These are phyloP conservation scores for Camponotus floridanus DNA, from an alignment of 1,140 invertebrate genomes.

Conservation along the genomic window DNA sequence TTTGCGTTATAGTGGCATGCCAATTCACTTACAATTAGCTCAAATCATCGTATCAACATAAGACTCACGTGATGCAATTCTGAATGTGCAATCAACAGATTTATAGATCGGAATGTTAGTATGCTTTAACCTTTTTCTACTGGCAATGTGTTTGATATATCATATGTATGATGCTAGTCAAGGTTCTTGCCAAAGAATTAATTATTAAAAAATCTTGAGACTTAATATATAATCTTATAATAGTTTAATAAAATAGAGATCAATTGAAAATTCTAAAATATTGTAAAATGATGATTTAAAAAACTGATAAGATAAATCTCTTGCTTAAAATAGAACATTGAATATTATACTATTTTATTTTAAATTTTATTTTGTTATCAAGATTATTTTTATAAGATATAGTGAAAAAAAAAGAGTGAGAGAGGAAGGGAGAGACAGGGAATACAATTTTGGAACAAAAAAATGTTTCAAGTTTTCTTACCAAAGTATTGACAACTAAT, in stretches of 20 bases:
- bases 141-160: constrained; percentile 15
- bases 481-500: too few species aligned
- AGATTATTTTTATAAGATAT: background rate
- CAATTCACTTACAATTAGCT: background rate
- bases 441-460: too few species aligned
- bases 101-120: constrained; percentile 8
- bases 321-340: background rate
- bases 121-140: constrained; percentile 2
- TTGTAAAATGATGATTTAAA: too few species aligned
- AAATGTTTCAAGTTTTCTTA: too few species aligned
- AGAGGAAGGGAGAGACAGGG: too few species aligned
- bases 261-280: too few species aligned
- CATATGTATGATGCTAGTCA: background rate
- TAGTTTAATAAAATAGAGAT: too few species aligned
- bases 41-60: background rate
- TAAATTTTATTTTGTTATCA: background rate
- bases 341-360: background rate
- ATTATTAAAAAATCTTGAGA: background rate
- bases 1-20: background rate
- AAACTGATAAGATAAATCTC: background rate
- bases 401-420: background rate
- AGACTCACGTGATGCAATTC: constrained; percentile 33
- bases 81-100: background rate
- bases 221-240: too few species aligned
- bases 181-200: constrained; percentile 10